Conservation (phyloP, 2,797 vertebrate species). For the Brotogeris chrysoptera region DNA sequence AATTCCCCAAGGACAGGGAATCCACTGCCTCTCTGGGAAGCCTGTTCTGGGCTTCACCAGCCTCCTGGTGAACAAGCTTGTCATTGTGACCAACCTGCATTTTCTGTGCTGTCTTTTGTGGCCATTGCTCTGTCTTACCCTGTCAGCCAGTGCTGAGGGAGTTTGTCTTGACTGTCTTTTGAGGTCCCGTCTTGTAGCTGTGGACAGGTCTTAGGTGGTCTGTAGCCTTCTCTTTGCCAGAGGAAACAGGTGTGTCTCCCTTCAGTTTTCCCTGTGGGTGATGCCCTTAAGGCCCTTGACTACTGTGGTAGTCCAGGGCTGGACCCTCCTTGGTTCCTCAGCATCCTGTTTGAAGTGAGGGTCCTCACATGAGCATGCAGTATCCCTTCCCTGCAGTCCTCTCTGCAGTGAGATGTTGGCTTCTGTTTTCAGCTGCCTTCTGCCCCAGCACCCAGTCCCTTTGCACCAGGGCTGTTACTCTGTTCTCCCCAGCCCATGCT, state of each 20-base stretch:
- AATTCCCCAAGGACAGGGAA: not conserved
- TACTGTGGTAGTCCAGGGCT: not conserved
- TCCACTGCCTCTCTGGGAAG: not conserved
- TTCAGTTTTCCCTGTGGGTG: not conserved
- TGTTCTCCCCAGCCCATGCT: not conserved
- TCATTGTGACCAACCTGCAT: not conserved
- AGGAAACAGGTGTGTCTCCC: not conserved
- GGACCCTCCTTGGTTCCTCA: not conserved
- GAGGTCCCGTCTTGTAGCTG: not conserved
- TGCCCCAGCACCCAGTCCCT: not conserved
- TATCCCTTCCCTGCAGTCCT: not conserved
- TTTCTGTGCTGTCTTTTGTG: not conserved
- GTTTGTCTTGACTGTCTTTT: not conserved
- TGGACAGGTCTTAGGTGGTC: not conserved
- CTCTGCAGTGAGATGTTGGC: not conserved
- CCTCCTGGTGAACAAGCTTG: not conserved
- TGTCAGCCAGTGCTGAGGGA: not conserved
- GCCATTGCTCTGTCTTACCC: not conserved
- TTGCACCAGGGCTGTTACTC: not conserved
- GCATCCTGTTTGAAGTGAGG: not conserved
- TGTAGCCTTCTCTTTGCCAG: not conserved
- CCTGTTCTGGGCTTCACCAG: not conserved
- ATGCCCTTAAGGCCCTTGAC: not conserved
- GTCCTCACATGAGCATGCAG: not conserved
- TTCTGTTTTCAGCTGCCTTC: rapidly evolving